Conservation (phyloP, 2,113 vertebrate species). For the Aegypius monachus region DNA sequence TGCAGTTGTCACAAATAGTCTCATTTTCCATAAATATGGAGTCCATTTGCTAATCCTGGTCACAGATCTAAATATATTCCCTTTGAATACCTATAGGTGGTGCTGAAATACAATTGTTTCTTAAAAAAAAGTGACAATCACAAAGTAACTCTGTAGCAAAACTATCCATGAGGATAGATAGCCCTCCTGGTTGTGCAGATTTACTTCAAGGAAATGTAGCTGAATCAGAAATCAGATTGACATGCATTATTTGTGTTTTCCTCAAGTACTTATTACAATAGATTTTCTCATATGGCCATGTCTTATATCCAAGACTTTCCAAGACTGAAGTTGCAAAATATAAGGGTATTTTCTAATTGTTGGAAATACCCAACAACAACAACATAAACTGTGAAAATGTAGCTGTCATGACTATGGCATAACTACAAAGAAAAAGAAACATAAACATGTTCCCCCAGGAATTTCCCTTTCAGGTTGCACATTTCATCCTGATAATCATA, state of each 20-base stretch:
- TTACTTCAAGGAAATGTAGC: neutral
- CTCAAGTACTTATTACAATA: neutral
- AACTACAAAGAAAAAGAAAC: neutral
- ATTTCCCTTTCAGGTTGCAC: neutral
- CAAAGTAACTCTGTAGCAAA: neutral
- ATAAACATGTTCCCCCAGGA: neutral
- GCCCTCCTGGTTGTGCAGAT: neutral
- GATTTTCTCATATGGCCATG: neutral
- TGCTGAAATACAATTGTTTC: conserved; percentile 12
- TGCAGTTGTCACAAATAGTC: neutral
- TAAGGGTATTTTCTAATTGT: neutral
- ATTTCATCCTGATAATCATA: neutral
- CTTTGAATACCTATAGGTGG: conserved; percentile 17
- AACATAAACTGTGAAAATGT: neutral
- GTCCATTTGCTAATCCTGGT: neutral
- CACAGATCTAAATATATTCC: neutral
- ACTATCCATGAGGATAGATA: neutral
- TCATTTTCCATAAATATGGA: neutral
- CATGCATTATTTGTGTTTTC: neutral
- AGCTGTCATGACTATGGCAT: neutral
- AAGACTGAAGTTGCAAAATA: neutral
- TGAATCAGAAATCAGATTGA: neutral
- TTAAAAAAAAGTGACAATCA: neutral
- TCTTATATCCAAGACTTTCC: neutral
- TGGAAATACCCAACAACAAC: neutral